These are phyloP conservation scores for Leptogaster cylindrica DNA, from an alignment of 2,888 invertebrate genomes.

Conservation along the genomic window DNA sequence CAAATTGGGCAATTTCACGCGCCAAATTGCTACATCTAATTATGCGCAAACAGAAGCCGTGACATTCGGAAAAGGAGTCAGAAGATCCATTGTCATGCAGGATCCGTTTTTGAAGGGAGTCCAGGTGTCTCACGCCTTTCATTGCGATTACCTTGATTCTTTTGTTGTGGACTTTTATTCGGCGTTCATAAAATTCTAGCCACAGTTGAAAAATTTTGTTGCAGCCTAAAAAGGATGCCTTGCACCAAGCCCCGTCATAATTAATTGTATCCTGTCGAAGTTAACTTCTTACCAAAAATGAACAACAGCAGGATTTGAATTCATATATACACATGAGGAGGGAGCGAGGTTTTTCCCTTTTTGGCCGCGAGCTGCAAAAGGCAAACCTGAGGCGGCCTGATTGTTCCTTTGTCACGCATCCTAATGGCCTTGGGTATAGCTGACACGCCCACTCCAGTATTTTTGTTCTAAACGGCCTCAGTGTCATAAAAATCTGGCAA, in stretches of 20 bases:
- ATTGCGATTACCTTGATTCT: constrained; percentile 30
- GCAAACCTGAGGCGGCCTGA: constrained; percentile 17
- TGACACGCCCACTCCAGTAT: constrained; percentile 34
- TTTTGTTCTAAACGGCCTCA: constrained; percentile 6
- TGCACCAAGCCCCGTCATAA: constrained; percentile 10
- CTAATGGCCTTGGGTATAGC: constrained; percentile 38
- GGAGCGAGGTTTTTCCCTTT: constrained; percentile 10
- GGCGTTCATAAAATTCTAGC: constrained; percentile 5
- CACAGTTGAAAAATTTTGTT: constrained; percentile 11
- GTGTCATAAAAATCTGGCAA: constrained; percentile 39
- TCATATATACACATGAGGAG: background rate
- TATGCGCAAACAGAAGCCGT: constrained; percentile 34
- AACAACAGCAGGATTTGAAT: background rate
- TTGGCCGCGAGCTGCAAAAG: constrained; percentile 1
- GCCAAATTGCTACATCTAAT: constrained; percentile 60
- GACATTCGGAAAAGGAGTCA: too few relatives aligned
- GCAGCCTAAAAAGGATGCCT: background rate
- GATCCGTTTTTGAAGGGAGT: constrained; percentile 16
- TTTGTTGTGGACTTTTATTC: constrained; percentile 11
- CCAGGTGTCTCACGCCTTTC: constrained; percentile 43
- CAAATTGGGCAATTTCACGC: constrained; percentile 62
- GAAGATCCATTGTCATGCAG: too few relatives aligned
- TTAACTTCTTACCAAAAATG: constrained; percentile 24
- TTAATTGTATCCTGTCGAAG: constrained; percentile 28
- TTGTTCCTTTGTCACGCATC: constrained; percentile 32